Percentiles rank a stretch among this genome's conserved stretches.
Conservation (phyloP, 1,140 invertebrate species). For the Orussus abietinus region DNA sequence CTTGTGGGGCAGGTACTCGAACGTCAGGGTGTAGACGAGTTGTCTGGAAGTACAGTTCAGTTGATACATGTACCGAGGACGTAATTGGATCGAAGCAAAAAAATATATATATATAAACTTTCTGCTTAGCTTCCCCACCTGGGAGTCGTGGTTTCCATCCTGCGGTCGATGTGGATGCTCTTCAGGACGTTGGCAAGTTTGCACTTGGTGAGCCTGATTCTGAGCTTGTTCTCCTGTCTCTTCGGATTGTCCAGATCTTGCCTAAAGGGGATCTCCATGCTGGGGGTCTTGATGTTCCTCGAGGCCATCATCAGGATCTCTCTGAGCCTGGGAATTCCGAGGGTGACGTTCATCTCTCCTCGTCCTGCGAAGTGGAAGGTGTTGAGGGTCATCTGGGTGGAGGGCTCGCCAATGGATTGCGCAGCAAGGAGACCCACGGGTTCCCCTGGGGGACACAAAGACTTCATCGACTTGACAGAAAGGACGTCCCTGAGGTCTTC, state of each 20-base stretch:
- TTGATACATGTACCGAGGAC: too few species aligned
- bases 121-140: too few species aligned
- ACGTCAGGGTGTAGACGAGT: slow-evolving; percentile 59
- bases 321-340: slow-evolving; percentile 92
- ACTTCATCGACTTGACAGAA: slow-evolving; percentile 71
- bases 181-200: slow-evolving; percentile 75
- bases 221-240: slow-evolving; percentile 65
- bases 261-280: slow-evolving; percentile 88
- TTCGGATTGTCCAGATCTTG: slow-evolving; percentile 53
- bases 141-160: slow-evolving; percentile 56
- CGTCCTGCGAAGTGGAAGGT: slow-evolving; percentile 99
- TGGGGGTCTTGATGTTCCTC: slow-evolving; percentile 89
- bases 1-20: slow-evolving; percentile 70
- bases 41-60: too few species aligned
- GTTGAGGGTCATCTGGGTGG: slow-evolving; percentile 99
- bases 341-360: slow-evolving; percentile 99
- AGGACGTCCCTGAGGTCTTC: slow-evolving; percentile 68
- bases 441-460: slow-evolving; percentile 85
- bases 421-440: slow-evolving; percentile 94
- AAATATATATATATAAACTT: too few species aligned
- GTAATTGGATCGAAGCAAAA: too few species aligned
- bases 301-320: slow-evolving; percentile 97
- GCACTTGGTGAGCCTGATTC: slow-evolving; percentile 71
- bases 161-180: slow-evolving; percentile 65
- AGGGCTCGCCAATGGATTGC: slow-evolving; percentile 96